Conservation (phyloP, 2,113 vertebrate species). For the Hepsetus odoe region DNA sequence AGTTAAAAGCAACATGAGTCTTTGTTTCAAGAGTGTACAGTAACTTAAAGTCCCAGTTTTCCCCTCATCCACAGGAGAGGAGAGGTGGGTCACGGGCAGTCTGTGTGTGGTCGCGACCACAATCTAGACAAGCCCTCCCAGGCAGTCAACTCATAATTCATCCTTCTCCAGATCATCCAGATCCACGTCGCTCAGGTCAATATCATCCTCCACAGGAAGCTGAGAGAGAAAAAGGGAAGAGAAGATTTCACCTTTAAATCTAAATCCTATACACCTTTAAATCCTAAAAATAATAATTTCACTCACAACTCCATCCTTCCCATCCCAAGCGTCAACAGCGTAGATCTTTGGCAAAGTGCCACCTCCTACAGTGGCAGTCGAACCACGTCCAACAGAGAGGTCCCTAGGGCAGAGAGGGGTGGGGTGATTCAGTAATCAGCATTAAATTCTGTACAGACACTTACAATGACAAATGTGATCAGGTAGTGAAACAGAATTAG, state of each 20-base stretch:
- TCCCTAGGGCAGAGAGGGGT: slow-evolving; percentile 75
- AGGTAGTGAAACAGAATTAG: background rate
- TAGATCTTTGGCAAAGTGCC: slow-evolving; percentile 85
- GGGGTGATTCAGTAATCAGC: background rate
- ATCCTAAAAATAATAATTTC: background rate
- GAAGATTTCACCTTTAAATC: background rate
- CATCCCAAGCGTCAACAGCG: slow-evolving; percentile 88
- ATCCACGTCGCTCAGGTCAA: slow-evolving; percentile 93
- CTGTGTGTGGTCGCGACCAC: background rate
- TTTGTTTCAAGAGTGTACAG: slow-evolving; percentile 46
- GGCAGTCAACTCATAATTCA: slow-evolving; percentile 56
- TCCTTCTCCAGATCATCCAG: slow-evolving; percentile 79
- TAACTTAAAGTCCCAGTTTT: slow-evolving; percentile 40
- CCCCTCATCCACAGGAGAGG: slow-evolving; percentile 62
- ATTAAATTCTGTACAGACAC: background rate
- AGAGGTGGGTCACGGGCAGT: slow-evolving; percentile 37
- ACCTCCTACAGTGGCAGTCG: slow-evolving; percentile 86
- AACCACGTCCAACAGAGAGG: slow-evolving; percentile 92
- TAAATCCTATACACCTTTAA: background rate
- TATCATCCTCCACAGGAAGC: slow-evolving; percentile 93
- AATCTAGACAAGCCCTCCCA: slow-evolving; percentile 11
- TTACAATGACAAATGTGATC: background rate
- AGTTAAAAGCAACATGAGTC: slow-evolving; percentile 38
- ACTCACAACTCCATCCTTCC: slow-evolving; percentile 93
- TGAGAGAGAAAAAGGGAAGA: slow-evolving; percentile 55